Evolutionary conservation across 2,113 vertebrate species (phyloP).

Genomic region (Mobula hypostoma): DNA sequence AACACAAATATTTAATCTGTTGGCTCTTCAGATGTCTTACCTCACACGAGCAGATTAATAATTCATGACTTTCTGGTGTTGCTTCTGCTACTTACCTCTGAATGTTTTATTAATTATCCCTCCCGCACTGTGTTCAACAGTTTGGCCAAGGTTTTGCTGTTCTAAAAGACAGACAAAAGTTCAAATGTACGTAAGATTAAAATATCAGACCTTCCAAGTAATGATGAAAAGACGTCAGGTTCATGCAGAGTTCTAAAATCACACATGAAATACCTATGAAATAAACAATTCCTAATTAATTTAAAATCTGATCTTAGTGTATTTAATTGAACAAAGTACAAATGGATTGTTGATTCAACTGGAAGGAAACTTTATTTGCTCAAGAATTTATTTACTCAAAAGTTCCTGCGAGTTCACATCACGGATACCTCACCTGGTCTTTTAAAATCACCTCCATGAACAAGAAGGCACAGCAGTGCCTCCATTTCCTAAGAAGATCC

Average conservation of each 20-base stretch:
- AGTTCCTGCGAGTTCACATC: no score
- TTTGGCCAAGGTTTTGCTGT: not conserved
- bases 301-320: not conserved
- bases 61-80: not conserved
- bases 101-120: conserved; percentile 19
- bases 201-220: not conserved
- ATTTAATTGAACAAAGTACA: no score
- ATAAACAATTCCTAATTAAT: not conserved
- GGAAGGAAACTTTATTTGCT: not conserved
- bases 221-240: not conserved
- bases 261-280: not conserved
- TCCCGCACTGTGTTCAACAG: not conserved
- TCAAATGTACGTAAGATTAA: not conserved
- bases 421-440: no score
- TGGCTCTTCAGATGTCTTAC: conserved; percentile 5
- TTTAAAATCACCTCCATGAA: no score
- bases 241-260: not conserved
- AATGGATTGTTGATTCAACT: no score
- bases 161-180: not conserved
- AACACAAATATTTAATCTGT: conserved; percentile 23
- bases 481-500: no score
- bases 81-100: not conserved
- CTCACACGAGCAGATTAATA: not conserved
- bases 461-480: no score
- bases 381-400: not conserved